Percentiles rank a stretch among this genome's conserved stretches.
Conservation (phyloP, 2,797 vertebrate species). For the Micromesistius poutassou region DNA sequence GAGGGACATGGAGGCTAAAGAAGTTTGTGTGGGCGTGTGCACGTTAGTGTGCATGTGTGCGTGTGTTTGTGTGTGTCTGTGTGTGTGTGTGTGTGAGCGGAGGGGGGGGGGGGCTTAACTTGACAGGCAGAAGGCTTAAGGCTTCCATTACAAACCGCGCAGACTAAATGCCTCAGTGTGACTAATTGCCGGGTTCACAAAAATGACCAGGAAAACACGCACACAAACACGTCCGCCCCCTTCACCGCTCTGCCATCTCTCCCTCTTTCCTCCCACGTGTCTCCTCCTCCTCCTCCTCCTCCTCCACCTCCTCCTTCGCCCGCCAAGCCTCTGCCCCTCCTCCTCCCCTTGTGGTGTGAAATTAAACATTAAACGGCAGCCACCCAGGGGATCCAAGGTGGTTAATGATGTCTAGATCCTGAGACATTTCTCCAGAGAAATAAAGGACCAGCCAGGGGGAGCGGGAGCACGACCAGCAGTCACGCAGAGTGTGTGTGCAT, state of each 20-base stretch:
- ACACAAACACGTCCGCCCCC: neutral
- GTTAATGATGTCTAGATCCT: constrained; percentile 49
- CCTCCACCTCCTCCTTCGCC: constrained; percentile 11
- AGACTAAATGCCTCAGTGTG: constrained; percentile 37
- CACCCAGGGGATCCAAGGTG: constrained; percentile 47
- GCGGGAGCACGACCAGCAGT: constrained; percentile 3
- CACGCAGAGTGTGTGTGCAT: neutral
- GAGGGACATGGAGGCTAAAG: neutral
- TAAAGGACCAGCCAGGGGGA: constrained; percentile 24
- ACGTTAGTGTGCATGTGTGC: neutral
- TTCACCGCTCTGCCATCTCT: constrained; percentile 29
- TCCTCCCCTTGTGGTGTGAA: constrained; percentile 44
- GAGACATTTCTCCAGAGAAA: constrained; percentile 44
- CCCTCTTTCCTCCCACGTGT: constrained; percentile 2
- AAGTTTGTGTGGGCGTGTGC: constrained; percentile 4
- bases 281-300: neutral
- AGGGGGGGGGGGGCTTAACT: constrained; percentile 11
- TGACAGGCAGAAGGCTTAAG: constrained; percentile 51
- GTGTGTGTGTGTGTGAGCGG: constrained; percentile 5
- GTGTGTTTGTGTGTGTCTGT: constrained; percentile 7
- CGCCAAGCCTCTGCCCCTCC: neutral
- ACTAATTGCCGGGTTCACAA: constrained; percentile 61
- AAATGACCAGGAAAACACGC: constrained; percentile 45
- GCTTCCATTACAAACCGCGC: constrained; percentile 55
- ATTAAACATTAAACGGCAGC: constrained; percentile 53